Conservation (phyloP, 2,888 invertebrate species). For the Melipona beecheii region DNA sequence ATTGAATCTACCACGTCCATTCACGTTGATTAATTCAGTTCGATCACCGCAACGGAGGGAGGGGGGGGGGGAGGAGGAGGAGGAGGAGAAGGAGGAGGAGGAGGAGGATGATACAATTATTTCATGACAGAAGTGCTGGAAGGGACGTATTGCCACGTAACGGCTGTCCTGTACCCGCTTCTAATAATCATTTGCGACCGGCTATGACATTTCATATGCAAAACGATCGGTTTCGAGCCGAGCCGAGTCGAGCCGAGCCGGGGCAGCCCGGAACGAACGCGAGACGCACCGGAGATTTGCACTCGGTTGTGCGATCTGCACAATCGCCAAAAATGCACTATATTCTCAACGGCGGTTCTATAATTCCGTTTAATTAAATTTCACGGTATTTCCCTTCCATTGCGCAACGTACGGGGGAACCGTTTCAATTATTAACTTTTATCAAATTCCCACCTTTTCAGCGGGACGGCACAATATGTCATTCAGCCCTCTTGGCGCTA, state of each 20-base stretch:
- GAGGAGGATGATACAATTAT: constrained; percentile 70
- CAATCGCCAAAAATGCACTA: background rate
- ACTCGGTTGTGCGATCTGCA: no score
- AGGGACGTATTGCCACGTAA: constrained; percentile 31
- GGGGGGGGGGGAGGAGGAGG: no score
- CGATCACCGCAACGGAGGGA: constrained; percentile 54
- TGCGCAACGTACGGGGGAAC: background rate
- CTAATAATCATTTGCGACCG: constrained; percentile 70
- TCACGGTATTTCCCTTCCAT: background rate
- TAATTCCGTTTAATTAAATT: background rate
- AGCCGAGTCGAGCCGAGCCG: no score
- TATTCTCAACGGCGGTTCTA: background rate
- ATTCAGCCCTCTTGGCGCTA: constrained; percentile 1
- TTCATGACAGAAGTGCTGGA: constrained; percentile 61
- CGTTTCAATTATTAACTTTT: constrained; percentile 17
- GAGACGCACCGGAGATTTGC: no score
- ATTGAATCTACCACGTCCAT: constrained; percentile 60
- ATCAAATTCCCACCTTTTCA: background rate
- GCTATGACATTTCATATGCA: constrained; percentile 67
- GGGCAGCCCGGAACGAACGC: background rate
- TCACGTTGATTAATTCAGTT: constrained; percentile 66
- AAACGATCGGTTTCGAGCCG: constrained; percentile 58
- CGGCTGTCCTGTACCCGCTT: constrained; percentile 46
- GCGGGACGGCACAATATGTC: background rate
- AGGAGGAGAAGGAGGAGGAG: no score